Conservation (phyloP, 2,888 invertebrate genomes). For the Gerosis bhagava region DNA sequence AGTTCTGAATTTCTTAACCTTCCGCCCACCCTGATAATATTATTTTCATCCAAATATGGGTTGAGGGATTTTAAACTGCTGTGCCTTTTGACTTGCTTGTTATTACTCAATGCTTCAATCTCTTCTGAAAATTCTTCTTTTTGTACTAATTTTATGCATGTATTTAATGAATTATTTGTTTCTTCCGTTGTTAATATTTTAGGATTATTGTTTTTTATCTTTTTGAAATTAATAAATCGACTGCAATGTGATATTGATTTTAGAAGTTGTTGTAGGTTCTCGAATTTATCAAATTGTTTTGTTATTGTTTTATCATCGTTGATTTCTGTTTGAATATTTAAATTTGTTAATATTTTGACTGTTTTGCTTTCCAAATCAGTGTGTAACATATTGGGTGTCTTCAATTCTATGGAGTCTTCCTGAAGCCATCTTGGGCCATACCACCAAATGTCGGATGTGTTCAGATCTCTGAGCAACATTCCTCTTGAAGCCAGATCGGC, state of each 20-base stretch:
- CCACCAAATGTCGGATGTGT: no score
- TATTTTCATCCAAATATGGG: constrained; percentile 30
- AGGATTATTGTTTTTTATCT: not conserved
- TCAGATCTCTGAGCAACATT: no score
- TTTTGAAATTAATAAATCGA: constrained; percentile 7
- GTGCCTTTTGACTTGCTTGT: constrained; percentile 4
- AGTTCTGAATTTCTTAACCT: constrained; percentile 27
- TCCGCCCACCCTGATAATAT: constrained; percentile 36
- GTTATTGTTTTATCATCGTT: constrained; percentile 13
- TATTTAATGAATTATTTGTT: constrained; percentile 25
- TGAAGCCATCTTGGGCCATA: constrained; percentile 26
- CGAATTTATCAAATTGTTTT: not conserved
- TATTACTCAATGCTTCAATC: constrained; percentile 3
- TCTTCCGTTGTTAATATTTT: constrained; percentile 26
- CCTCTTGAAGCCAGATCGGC: constrained; percentile 41
- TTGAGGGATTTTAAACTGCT: constrained; percentile 30
- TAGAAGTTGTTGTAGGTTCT: constrained; percentile 7
- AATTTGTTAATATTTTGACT: no score
- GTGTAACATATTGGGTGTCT: not conserved
- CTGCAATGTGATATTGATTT: not conserved
- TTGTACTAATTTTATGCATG: constrained; percentile 30
- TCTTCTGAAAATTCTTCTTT: constrained; percentile 25
- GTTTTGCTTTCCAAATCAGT: constrained; percentile 27
- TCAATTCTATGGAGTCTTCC: constrained; percentile 8
- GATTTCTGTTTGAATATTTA: no score